These are phyloP conservation scores for Carcinoscorpius rotundicauda DNA, from an alignment of 1,140 invertebrate genomes.

Conservation along the genomic window DNA sequence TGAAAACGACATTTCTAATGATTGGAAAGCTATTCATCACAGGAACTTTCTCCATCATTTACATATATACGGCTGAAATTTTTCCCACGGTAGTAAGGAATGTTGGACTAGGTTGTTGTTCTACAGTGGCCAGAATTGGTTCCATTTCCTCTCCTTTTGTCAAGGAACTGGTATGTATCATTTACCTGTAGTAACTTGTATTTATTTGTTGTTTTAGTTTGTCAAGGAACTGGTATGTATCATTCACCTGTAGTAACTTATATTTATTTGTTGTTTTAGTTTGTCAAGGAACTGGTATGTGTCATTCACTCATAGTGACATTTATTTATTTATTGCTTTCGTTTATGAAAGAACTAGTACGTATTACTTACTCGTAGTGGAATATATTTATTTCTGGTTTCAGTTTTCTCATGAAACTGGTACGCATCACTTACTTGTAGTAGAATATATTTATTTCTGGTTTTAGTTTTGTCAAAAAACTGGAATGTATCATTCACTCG, in stretches of 20 bases:
- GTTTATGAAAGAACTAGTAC: constrained; percentile 46
- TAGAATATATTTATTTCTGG: neutral
- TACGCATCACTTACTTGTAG: neutral
- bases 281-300: constrained; percentile 41
- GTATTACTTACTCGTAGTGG: neutral
- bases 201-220: constrained; percentile 41
- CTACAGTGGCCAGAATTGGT: constrained; percentile 77
- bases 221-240: constrained; percentile 35
- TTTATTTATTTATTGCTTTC: neutral
- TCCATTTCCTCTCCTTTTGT: constrained; percentile 88
- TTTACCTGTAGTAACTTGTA: neutral
- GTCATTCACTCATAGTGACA: neutral
- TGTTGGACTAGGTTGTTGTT: constrained; percentile 76
- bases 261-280: constrained; percentile 32
- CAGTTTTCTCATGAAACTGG: constrained; percentile 44
- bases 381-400: neutral
- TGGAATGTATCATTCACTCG: constrained; percentile 9
- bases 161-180: constrained; percentile 14
- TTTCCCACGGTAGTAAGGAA: constrained; percentile 69
- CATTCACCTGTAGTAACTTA: neutral
- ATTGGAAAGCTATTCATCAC: constrained; percentile 16
- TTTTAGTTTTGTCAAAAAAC: constrained; percentile 45
- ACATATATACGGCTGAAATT: constrained; percentile 19
- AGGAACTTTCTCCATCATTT: constrained; percentile 16
- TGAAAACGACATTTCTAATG: constrained; percentile 14